Evolutionary conservation across 2,888 invertebrate genomes (phyloP).

Genomic region (Drosophila pseudotakahashii): DNA sequence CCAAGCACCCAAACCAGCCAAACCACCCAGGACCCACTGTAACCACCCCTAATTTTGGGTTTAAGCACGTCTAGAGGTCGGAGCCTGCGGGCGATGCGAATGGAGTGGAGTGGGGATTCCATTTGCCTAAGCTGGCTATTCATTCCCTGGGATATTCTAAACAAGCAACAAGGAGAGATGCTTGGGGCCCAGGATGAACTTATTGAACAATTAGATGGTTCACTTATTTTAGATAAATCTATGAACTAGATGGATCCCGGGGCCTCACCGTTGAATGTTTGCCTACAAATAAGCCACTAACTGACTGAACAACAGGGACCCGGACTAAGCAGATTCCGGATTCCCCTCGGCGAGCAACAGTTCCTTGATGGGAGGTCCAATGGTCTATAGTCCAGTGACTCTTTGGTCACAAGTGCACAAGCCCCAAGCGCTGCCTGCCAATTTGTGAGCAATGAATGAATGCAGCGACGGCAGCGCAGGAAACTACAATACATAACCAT

Average conservation of each 20-base stretch:
- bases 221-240: slow-evolving; percentile 58
- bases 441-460: slow-evolving; percentile 67
- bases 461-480: slow-evolving; percentile 65
- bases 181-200: slow-evolving; percentile 56
- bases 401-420: slow-evolving; percentile 52
- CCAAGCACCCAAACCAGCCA: slow-evolving; percentile 21
- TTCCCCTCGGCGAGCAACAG: slow-evolving; percentile 40
- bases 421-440: slow-evolving; percentile 64
- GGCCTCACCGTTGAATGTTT: slow-evolving; percentile 30
- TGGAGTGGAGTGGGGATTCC: slow-evolving; percentile 43
- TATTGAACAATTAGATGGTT: slow-evolving; percentile 75
- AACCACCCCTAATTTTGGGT: slow-evolving; percentile 71
- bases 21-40: slow-evolving; percentile 23
- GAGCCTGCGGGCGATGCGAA: slow-evolving; percentile 36
- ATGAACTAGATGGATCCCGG: slow-evolving; percentile 47
- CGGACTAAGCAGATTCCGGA: slow-evolving; percentile 2
- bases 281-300: slow-evolving; percentile 46
- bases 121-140: slow-evolving; percentile 76
- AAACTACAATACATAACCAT: slow-evolving; percentile 77
- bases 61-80: slow-evolving; percentile 57
- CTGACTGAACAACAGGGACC: slow-evolving; percentile 37
- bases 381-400: slow-evolving; percentile 51
- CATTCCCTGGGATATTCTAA: slow-evolving; percentile 75
- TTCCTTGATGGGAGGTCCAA: slow-evolving; percentile 7
- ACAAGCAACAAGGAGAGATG: slow-evolving; percentile 69